Evolutionary conservation across 2,888 invertebrate species (phyloP).

Genomic region (Selenia dentaria): DNA sequence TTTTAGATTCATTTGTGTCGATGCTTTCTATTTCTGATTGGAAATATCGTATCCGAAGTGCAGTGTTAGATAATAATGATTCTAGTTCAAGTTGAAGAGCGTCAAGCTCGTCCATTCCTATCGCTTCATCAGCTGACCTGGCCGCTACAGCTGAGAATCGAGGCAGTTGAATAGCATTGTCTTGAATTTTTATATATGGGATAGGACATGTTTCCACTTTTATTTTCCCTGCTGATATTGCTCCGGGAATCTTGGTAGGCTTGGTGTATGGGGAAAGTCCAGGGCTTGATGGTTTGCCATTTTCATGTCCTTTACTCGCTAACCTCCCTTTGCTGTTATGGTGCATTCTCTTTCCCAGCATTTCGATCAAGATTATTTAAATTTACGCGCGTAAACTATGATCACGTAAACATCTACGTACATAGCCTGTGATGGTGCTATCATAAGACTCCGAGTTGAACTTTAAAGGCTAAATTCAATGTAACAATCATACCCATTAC

Average conservation of each 20-base stretch:
- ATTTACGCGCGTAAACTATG: conserved; percentile 67
- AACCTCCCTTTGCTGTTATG: conserved; percentile 79
- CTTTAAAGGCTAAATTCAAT: no score
- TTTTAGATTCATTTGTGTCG: conserved; percentile 84
- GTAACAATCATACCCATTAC: no score
- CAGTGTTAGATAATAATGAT: conserved; percentile 92
- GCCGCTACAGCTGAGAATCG: conserved; percentile 87
- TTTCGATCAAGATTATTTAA: conserved; percentile 56
- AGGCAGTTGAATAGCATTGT: conserved; percentile 87
- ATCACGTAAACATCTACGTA: conserved; percentile 39
- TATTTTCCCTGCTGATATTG: conserved; percentile 69
- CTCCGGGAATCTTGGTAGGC: conserved; percentile 73
- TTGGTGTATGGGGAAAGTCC: conserved; percentile 77
- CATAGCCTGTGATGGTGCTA: conserved; percentile 1
- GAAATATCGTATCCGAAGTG: conserved; percentile 91
- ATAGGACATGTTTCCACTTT: conserved; percentile 77
- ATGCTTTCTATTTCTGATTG: conserved; percentile 89
- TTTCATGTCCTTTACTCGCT: conserved; percentile 78
- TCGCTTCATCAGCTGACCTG: conserved; percentile 89
- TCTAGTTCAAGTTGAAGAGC: conserved; percentile 94
- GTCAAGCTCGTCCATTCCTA: conserved; percentile 95
- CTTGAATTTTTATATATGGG: conserved; percentile 88
- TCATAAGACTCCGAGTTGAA: not conserved
- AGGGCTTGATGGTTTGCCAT: conserved; percentile 78
- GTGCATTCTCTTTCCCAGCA: conserved; percentile 81